Conservation (phyloP, 2,888 invertebrate genomes). For the Scaptomyza reducta region DNA sequence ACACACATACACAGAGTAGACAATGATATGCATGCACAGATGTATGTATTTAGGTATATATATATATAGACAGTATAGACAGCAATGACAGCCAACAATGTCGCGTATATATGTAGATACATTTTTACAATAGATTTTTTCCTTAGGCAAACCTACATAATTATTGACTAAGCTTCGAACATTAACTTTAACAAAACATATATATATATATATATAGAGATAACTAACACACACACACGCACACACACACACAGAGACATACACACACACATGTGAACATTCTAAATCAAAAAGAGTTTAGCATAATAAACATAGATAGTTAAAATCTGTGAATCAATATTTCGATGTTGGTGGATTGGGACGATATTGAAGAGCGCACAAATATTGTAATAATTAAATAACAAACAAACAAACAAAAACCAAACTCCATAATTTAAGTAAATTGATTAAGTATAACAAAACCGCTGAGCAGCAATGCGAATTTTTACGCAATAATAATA, state of each 20-base stretch:
- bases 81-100: background rate
- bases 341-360: conserved; percentile 36
- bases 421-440: conserved; percentile 63
- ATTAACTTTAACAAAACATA: conserved; percentile 21
- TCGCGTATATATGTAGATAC: conserved; percentile 7
- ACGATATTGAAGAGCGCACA: conserved; percentile 65
- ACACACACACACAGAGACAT: background rate
- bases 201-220: no score
- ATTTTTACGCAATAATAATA: conserved; percentile 53
- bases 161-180: conserved; percentile 10
- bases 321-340: conserved; percentile 44
- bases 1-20: conserved; percentile 8
- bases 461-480: conserved; percentile 54
- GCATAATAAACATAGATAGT: conserved; percentile 47
- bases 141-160: conserved; percentile 10
- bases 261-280: conserved; percentile 15
- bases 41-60: conserved; percentile 10
- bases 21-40: conserved; percentile 9
- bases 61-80: conserved; percentile 13
- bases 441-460: conserved; percentile 18
- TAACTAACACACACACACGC: background rate
- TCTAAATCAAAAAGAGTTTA: conserved; percentile 43
- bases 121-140: conserved; percentile 26
- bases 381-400: conserved; percentile 55
- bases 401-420: conserved; percentile 7